Percentiles rank a stretch among this genome's conserved stretches.
Evolutionary conservation across 2,113 vertebrate genomes (phyloP).

Genomic region (Dipodomys merriami): DNA sequence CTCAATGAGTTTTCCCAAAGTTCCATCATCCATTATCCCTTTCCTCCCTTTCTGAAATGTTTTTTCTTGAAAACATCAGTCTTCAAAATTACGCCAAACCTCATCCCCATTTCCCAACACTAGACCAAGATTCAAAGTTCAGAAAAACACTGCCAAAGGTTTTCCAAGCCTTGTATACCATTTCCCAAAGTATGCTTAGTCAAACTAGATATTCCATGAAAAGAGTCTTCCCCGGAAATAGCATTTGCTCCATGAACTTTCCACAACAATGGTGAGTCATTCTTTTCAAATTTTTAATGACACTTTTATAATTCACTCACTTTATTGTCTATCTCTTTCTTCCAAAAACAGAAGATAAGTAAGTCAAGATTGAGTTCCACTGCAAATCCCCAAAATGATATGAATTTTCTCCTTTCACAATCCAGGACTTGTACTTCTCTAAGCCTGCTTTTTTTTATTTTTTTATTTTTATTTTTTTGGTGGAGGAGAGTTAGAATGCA

Average conservation of each 20-base stretch:
- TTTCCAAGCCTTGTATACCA: not conserved
- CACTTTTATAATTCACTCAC: constrained; percentile 4
- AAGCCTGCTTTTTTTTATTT: not conserved
- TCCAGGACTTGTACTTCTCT: not conserved
- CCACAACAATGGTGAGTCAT: not conserved
- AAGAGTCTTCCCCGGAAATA: not conserved
- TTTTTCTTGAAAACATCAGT: not conserved
- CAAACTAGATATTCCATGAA: not conserved
- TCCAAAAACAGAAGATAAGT: not conserved
- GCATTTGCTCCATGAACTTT: not conserved
- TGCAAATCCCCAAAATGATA: not conserved
- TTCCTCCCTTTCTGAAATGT: not conserved
- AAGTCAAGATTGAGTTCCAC: not conserved
- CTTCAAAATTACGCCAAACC: not conserved
- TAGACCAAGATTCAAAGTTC: not conserved
- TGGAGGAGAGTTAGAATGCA: too few species aligned
- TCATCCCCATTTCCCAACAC: not conserved
- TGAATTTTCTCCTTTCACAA: not conserved
- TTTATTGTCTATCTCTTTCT: constrained; percentile 6
- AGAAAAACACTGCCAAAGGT: not conserved
- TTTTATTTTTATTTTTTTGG: too few species aligned
- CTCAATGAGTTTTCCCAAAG: not conserved
- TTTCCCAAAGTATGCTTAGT: not conserved
- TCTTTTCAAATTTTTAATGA: not conserved
- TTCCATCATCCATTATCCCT: not conserved